Evolutionary conservation across 2,888 invertebrate species (phyloP), one percentile per base, ranked within the genome.

Genomic region (Drosophila siamana): DNA sequence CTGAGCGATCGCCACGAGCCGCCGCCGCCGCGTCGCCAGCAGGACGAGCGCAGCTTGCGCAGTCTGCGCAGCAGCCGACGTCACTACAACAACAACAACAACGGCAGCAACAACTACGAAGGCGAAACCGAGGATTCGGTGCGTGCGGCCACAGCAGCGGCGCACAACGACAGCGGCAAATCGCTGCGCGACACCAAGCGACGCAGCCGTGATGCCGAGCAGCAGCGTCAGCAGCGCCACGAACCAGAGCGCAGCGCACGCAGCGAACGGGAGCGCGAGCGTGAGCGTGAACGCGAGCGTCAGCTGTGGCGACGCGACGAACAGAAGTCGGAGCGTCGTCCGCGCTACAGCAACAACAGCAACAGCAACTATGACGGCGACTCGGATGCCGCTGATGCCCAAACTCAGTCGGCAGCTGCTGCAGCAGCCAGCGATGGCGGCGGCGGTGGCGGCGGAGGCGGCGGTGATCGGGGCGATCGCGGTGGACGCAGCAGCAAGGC

Each of bases 101-200:
- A 78, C 30, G 93, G 74, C 44, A 85, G 84, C 59, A 76, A 84
- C 47, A 81, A 77, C 36, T 95, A 95, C 0, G 95, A 95, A 62
- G 94, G 94, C 91, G 95, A 94, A 89, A 95, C 95, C 82, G 95
- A 95, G 90, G 93, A 94, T 65, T 91, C 92, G 0, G 73, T 81
- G 11, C 87, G 91, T 7, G 88, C 89, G 38, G 89, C 28, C 0
- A 66, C 46, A 22, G 69, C 47, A 5, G 19, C 24, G 7, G 56
- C 48, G 0, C 74, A 54, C 41, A 78, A 52, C 8, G 76, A 74
- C 4, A 77, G 75, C 38, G 56, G 26, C 52, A 83, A 83, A 33
- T 44, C 80, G 4, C 13, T 26, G 2, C 62, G 86, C 5, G 86
- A 83, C 0, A 5, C 8, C 4, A 86, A 85, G 11, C 71, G 84